Base-by-base conservation (phyloP, 2,797 vertebrate genomes). In the Helostoma temminkii region DNA sequence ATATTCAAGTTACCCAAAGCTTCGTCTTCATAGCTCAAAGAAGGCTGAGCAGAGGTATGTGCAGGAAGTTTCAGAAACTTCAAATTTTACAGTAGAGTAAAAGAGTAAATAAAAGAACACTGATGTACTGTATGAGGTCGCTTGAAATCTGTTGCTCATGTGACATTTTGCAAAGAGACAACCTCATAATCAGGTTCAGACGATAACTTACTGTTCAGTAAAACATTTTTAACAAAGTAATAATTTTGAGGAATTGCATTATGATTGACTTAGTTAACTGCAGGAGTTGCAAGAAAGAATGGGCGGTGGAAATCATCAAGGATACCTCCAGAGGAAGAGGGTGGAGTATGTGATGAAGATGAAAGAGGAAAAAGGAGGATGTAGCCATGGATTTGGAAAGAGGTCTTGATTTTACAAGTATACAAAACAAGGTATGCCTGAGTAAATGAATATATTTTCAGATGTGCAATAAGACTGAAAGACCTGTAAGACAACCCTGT, bases 261-360 rank as follows among this genome's bases (percentile, higher is more conserved):
- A 54, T 84, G 78, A 87, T 81, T 84, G 42, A 74, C 66, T 60
- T 34, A n/a, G 56, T 61, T 43, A 32, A 42, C 59, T 76, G 41
- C 18, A 24, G 36, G 54, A 80, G 69, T 65, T 3, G 15, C 49
- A 36, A 8, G 4, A 64, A 56, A 82, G 76, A 80, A 82, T 62
- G 71, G 45, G 73, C 36, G 47, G 60, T 34, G 66, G 42, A 72
- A 83, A 71, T 74, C 61, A 78, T 78, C 49, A 71, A 77, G 71
- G 77, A 74, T 43, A 66, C 63, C 39, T 72, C 47, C n/a, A 50
- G 61, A 76, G 71, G 63, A 81, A 82, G 46, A 61, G 68, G 77
- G 83, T 80, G 78, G 82, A 74, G 73, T 80, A 69, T 48, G 66
- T 46, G 66, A 75, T 64, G 74, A 59, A 78, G 85, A 84, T 81